These are phyloP conservation scores for Dinocampus coccinellae DNA, from an alignment of 2,888 invertebrate species.

Conservation along the genomic window DNA sequence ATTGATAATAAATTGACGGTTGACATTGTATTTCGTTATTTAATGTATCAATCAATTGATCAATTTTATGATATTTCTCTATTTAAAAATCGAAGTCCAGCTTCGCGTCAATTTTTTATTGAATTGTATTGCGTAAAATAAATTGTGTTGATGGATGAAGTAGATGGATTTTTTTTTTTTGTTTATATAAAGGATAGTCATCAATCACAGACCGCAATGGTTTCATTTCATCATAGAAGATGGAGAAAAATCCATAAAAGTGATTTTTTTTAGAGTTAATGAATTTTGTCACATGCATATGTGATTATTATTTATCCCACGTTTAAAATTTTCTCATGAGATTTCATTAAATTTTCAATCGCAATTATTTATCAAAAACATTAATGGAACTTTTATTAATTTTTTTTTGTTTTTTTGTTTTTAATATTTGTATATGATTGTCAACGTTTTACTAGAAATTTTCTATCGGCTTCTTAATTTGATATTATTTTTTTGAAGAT, in stretches of 20 bases:
- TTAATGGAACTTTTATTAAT: background rate
- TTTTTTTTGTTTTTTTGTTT: background rate
- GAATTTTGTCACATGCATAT: background rate
- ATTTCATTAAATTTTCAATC: background rate
- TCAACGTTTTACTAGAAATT: background rate
- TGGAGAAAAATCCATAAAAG: background rate
- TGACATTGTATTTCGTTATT: background rate
- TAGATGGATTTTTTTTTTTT: background rate
- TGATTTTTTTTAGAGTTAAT: background rate
- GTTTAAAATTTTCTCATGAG: background rate
- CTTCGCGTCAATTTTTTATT: background rate
- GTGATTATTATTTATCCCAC: background rate
- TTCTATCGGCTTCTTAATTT: background rate
- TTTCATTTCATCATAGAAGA: background rate
- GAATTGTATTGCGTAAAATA: background rate
- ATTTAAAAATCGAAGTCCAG: background rate
- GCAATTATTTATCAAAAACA: background rate
- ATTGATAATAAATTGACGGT: background rate
- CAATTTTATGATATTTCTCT: background rate
- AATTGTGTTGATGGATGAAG: too few relatives aligned
- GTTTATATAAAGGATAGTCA: too few relatives aligned
- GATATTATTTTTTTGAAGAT: background rate
- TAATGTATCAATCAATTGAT: background rate
- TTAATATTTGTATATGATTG: background rate
- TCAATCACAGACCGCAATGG: background rate